Evolutionary conservation across 1,140 invertebrate genomes (phyloP), one percentile per base, ranked within the genome.

Genomic region (Caenorhabditis briggsae): DNA sequence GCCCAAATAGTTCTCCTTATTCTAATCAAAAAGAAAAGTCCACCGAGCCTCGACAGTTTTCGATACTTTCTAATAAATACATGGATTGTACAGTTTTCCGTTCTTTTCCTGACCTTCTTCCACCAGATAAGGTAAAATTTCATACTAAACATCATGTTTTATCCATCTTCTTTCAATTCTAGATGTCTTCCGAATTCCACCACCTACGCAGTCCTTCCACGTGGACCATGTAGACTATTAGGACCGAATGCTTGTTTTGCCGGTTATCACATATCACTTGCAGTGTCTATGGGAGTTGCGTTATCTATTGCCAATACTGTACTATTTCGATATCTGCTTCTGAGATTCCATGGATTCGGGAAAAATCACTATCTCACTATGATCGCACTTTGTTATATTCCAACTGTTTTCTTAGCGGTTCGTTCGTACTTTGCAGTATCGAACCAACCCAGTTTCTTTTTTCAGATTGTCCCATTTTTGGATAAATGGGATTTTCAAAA

Each of bases 51-150:
- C 9, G 43, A 78, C 18, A 78, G 70, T 23, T 50, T 78, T 23
- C n/a, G 46, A 23, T 78, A 78, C n/a, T 78, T 78, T 78, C 33
- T 78, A 12, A 48, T 78, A 12, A 78, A 78, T 14, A 78, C 70
- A 7, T 78, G 70, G 70, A 78, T 78, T 78, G 70, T 78, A 11
- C 70, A 78, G n/a, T 78, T 78, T 50, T 14, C 20, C 2, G 46
- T 78, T 23, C 43, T 78, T 50, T 50, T 50, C n/a, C 23, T 50
- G 43, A 14, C 46, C 5, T 78, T 78, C 46, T 78, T 78, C 70
- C 50, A 46, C 5, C 70, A 78, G 53, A 50, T 46, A 5, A 48
- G 70, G 70, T 78, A 25, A 53, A n/a, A 11, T n/a, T 70, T 14
- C 23, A 12, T 2, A 7, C 12, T 23, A 25, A 5, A 18, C 8